phyloP scores from a whole-genome alignment of 2,113 vertebrate genomes.

The Alligator sinensis region DNA sequence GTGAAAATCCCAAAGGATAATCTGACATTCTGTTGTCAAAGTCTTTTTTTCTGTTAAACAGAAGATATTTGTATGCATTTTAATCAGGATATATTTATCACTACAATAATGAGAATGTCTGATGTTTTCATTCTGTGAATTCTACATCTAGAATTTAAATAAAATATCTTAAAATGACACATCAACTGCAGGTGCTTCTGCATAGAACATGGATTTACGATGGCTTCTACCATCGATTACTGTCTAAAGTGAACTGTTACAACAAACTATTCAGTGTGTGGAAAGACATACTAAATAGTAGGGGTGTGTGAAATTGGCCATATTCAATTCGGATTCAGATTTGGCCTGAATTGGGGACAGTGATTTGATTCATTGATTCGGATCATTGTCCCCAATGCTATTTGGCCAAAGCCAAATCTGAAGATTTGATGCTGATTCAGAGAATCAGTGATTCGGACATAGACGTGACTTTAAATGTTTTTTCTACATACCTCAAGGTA shows the following conservation, averaged over 20 bases:
- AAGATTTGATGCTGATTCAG: too few species aligned
- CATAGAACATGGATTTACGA: neutral
- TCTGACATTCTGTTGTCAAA: neutral
- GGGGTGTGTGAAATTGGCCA: too few species aligned
- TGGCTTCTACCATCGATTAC: neutral
- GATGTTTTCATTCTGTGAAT: neutral
- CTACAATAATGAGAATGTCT: too few species aligned
- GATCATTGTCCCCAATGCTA: too few species aligned
- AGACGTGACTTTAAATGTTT: too few species aligned
- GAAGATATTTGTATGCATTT: neutral
- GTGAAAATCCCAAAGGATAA: neutral
- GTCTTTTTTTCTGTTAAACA: neutral
- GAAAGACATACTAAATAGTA: neutral
- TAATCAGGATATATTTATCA: neutral
- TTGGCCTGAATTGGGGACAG: too few species aligned
- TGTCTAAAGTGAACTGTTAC: neutral
- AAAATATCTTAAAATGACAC: neutral
- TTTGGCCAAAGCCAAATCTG: too few species aligned
- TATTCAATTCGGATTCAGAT: too few species aligned
- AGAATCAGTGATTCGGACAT: too few species aligned
- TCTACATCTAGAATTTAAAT: neutral
- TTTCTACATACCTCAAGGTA: too few species aligned
- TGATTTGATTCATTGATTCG: too few species aligned
- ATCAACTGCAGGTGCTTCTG: neutral
- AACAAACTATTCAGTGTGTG: neutral